A percentile compares a stretch with the other conserved stretches of the same genome.
Conservation (phyloP, 2,113 vertebrate species). For the Cephalophus harveyi region DNA sequence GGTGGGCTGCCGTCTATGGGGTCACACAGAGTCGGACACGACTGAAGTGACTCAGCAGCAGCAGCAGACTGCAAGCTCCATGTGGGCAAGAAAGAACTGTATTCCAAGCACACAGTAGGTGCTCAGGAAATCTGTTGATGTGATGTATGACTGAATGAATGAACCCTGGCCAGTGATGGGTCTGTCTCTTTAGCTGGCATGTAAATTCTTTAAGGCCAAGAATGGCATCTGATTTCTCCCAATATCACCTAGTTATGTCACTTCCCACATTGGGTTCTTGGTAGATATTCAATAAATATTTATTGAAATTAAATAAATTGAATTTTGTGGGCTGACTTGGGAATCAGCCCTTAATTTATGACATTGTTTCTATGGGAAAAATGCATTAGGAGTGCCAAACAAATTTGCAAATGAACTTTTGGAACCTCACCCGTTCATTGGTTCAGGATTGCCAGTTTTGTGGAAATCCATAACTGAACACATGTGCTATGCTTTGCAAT, state of each 20-base stretch:
- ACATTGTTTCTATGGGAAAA: slow-evolving; percentile 52
- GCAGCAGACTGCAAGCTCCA: neutral
- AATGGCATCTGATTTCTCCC: neutral
- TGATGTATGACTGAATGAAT: neutral
- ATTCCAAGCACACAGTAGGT: neutral
- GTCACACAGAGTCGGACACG: no score
- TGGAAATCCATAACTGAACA: slow-evolving; percentile 71
- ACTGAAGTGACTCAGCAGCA: no score
- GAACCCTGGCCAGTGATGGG: neutral
- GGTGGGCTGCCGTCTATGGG: no score
- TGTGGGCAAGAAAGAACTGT: neutral
- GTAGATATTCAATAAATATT: slow-evolving; percentile 56
- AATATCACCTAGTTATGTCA: neutral
- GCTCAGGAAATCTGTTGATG: neutral
- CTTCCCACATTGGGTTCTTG: neutral
- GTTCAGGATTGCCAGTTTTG: slow-evolving; percentile 63
- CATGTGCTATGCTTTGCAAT: slow-evolving; percentile 60
- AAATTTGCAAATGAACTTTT: slow-evolving; percentile 70
- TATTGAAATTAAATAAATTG: slow-evolving; percentile 51
- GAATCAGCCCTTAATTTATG: slow-evolving; percentile 44
- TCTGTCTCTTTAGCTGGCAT: neutral
- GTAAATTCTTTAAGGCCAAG: neutral
- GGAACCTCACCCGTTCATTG: slow-evolving; percentile 36
- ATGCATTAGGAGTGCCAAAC: slow-evolving; percentile 39
- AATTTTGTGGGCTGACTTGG: slow-evolving; percentile 44